Evolutionary conservation across 2,888 invertebrate species (phyloP).

Genomic region (Ommatoiulus sabulosus): DNA sequence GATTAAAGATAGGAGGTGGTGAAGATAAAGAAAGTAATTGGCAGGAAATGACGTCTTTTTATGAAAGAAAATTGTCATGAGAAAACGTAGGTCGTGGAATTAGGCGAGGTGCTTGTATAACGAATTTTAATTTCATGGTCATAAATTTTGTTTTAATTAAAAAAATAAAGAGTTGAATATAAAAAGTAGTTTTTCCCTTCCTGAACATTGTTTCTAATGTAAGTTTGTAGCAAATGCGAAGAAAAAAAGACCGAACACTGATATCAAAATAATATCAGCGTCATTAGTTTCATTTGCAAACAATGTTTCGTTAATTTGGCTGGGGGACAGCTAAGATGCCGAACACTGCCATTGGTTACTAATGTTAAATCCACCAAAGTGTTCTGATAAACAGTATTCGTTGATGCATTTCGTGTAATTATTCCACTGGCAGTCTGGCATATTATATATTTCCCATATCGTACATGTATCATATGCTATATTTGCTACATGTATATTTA

Average conservation of each 20-base stretch:
- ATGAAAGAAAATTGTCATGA: background rate
- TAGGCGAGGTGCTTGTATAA: background rate
- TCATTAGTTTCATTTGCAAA: background rate
- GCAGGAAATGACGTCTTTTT: constrained; percentile 1
- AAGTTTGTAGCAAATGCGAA: too few species aligned
- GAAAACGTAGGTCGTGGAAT: background rate
- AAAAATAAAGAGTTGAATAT: background rate
- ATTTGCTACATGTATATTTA: too few species aligned
- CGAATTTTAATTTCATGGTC: background rate
- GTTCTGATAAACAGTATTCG: background rate
- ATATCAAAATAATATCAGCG: background rate
- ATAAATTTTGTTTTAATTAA: background rate
- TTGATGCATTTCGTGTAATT: background rate
- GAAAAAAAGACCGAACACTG: background rate
- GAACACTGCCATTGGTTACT: background rate
- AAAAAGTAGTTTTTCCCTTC: too few species aligned
- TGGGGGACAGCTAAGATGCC: background rate
- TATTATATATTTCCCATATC: background rate
- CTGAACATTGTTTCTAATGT: too few species aligned
- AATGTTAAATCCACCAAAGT: background rate
- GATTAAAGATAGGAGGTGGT: background rate
- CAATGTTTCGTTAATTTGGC: background rate
- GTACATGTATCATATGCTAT: too few species aligned
- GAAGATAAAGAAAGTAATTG: background rate
- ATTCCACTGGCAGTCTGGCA: background rate